These are phyloP conservation scores for Drosophila chauvacae DNA, from an alignment of 1,140 invertebrate genomes.

Conservation along the genomic window DNA sequence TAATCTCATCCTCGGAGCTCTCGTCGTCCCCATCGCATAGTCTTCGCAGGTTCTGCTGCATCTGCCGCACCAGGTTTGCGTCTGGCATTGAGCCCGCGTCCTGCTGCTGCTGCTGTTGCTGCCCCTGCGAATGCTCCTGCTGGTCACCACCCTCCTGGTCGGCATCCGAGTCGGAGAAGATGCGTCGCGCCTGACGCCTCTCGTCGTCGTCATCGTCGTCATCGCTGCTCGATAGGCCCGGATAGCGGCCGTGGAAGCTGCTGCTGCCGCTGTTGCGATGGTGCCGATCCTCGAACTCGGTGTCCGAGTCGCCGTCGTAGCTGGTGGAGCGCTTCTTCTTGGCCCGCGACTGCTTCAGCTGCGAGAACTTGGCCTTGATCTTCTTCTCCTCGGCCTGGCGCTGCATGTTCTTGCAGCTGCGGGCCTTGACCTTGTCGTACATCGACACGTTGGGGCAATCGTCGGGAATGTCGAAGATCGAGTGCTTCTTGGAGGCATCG, in stretches of 20 bases:
- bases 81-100: conserved; percentile 25
- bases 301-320: conserved; percentile 93
- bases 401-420: conserved; percentile 96
- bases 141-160: conserved; percentile 10
- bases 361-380: conserved; percentile 94
- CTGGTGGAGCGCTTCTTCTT: conserved; percentile 95
- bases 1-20: conserved; percentile 80
- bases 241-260: conserved; percentile 67
- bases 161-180: conserved; percentile 75
- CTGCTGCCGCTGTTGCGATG: conserved; percentile 69
- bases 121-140: conserved; percentile 6
- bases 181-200: conserved; percentile 46
- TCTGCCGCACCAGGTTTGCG: conserved; percentile 51
- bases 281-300: conserved; percentile 86
- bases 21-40: conserved; percentile 84
- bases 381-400: conserved; percentile 95
- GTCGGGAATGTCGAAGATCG: conserved; percentile 96
- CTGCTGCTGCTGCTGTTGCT: conserved; percentile 18
- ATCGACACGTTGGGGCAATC: conserved; percentile 97
- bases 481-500: conserved; percentile 92
- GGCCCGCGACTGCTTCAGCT: conserved; percentile 93
- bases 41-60: conserved; percentile 68
- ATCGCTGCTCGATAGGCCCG: conserved; percentile 69
- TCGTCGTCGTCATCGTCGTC: conserved; percentile 60
- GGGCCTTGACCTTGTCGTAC: conserved; percentile 99